phyloP scores from a whole-genome alignment of 2,113 vertebrate genomes.

The Tragulus kanchil region DNA sequence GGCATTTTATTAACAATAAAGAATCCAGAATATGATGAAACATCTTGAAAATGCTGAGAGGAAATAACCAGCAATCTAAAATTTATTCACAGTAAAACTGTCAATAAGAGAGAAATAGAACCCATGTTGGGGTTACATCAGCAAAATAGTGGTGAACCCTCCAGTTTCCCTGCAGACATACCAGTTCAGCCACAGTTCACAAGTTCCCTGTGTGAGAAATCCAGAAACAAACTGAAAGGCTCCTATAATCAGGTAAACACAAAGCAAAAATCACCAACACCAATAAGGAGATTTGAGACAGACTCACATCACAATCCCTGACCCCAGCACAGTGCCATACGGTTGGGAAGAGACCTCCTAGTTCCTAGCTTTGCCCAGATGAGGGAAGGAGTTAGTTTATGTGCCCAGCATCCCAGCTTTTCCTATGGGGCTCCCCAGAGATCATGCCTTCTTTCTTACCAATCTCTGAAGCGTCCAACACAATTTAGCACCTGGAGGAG shows the following conservation, averaged over 20 bases:
- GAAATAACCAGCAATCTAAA: background rate
- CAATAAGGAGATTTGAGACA: background rate
- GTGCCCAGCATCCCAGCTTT: background rate
- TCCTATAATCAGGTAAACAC: background rate
- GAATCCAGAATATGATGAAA: background rate
- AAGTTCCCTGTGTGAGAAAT: background rate
- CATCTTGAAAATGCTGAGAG: background rate
- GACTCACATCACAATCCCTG: background rate
- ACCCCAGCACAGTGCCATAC: background rate
- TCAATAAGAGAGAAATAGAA: constrained; percentile 23
- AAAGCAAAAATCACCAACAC: background rate
- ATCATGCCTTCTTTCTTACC: background rate
- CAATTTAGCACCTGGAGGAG: background rate
- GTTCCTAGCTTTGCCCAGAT: background rate
- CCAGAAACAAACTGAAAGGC: background rate
- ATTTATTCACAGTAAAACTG: background rate
- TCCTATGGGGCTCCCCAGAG: background rate
- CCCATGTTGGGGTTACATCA: background rate
- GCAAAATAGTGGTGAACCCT: background rate
- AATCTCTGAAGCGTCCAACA: background rate
- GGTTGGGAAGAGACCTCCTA: background rate
- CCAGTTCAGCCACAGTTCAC: background rate
- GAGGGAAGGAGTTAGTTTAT: background rate
- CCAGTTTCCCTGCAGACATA: background rate
- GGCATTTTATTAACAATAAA: background rate